phyloP scores from a whole-genome alignment of 64 coral and sea anemone species.

The Acropora yongei region DNA sequence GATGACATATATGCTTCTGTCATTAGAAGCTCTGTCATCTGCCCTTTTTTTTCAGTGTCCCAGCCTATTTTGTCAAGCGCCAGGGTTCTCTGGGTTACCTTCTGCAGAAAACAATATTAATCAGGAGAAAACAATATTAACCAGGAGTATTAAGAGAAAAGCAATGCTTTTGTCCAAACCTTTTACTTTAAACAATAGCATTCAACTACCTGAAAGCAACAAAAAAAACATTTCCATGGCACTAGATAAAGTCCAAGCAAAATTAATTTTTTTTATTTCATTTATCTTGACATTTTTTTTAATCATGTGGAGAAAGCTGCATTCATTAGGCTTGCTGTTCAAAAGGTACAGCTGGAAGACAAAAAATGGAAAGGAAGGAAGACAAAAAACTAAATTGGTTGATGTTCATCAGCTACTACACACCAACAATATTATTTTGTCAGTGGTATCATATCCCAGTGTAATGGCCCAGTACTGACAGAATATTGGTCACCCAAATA shows the following conservation, averaged over 20 bases:
- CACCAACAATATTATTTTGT: neutral
- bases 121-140: neutral
- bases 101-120: neutral
- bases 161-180: neutral
- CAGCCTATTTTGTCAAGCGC: neutral
- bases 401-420: neutral
- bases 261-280: too few species aligned
- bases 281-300: too few species aligned
- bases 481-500: constrained; percentile 2
- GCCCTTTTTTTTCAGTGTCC: neutral
- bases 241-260: neutral
- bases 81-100: neutral
- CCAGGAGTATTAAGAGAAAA: neutral
- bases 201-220: neutral
- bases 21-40: neutral
- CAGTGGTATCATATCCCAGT: neutral
- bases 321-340: neutral
- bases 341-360: neutral
- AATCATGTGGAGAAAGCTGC: neutral
- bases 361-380: neutral
- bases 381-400: constrained; percentile 3
- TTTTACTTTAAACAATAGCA: neutral
- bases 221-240: neutral
- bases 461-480: neutral
- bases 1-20: neutral